phyloP scores from a whole-genome alignment of 2,113 vertebrate species.

The Astur gentilis region DNA sequence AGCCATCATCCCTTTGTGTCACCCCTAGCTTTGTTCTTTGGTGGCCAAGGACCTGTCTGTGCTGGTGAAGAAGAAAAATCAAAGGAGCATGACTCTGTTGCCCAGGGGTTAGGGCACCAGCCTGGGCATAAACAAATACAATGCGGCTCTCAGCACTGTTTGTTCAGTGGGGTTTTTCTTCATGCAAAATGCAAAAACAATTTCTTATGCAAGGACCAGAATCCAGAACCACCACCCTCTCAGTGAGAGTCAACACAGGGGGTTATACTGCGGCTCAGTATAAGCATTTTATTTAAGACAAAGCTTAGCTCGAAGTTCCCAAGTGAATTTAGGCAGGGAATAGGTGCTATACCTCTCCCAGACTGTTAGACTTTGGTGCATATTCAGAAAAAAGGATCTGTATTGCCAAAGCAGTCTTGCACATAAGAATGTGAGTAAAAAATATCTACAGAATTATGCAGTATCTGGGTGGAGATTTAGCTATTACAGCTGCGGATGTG shows the following conservation, averaged over 20 bases:
- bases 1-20: background rate
- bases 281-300: background rate
- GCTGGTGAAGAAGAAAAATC: background rate
- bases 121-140: background rate
- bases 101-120: background rate
- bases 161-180: background rate
- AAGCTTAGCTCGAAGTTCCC: background rate
- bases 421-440: background rate
- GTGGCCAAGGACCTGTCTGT: rapidly evolving
- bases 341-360: background rate
- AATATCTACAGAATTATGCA: background rate
- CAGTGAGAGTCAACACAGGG: background rate
- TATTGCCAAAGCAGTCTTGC: background rate
- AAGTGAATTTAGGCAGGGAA: background rate
- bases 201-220: background rate
- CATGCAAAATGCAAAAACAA: background rate
- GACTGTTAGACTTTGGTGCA: background rate
- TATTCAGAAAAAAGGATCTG: background rate
- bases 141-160: background rate
- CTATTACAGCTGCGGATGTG: background rate
- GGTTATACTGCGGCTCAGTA: background rate
- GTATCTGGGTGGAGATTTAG: background rate
- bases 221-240: background rate
- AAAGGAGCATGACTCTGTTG: background rate
- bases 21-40: background rate